These are phyloP conservation scores for Pimephales promelas DNA, from an alignment of 2,113 vertebrate genomes.

Conservation along the genomic window DNA sequence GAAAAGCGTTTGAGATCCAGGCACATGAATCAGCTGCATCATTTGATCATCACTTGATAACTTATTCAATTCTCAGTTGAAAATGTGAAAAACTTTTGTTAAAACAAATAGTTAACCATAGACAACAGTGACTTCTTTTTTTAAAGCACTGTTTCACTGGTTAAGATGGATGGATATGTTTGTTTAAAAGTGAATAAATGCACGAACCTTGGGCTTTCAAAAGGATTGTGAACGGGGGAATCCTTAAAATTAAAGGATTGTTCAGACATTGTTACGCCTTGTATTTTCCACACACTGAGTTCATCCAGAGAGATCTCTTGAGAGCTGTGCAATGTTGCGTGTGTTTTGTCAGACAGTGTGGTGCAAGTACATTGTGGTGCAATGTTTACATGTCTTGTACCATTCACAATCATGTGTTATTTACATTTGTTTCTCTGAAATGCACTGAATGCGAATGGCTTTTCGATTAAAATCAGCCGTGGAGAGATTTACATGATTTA, in stretches of 20 bases:
- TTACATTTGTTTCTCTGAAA: not conserved
- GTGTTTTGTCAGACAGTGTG: not conserved
- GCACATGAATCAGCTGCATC: not conserved
- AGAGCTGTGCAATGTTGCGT: not conserved
- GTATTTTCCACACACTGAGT: not conserved
- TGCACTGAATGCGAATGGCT: not conserved
- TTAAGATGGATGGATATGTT: not conserved
- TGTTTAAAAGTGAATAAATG: not conserved
- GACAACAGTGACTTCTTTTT: not conserved
- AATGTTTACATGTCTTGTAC: conserved; percentile 1
- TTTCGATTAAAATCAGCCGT: not conserved
- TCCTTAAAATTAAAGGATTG: conserved; percentile 3
- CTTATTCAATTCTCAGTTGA: not conserved
- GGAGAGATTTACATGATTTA: not conserved
- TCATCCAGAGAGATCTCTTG: not conserved
- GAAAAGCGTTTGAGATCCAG: not conserved
- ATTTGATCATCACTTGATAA: not conserved
- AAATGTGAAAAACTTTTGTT: not conserved
- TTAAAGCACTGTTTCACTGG: not conserved
- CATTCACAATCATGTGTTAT: not conserved
- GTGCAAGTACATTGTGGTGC: not conserved
- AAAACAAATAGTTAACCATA: not conserved
- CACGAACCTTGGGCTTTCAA: not conserved
- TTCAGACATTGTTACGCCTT: not conserved
- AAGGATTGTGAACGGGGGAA: not conserved